Evolutionary conservation across 2,797 vertebrate species (phyloP).

Genomic region (Scolopax bukidnonensis): DNA sequence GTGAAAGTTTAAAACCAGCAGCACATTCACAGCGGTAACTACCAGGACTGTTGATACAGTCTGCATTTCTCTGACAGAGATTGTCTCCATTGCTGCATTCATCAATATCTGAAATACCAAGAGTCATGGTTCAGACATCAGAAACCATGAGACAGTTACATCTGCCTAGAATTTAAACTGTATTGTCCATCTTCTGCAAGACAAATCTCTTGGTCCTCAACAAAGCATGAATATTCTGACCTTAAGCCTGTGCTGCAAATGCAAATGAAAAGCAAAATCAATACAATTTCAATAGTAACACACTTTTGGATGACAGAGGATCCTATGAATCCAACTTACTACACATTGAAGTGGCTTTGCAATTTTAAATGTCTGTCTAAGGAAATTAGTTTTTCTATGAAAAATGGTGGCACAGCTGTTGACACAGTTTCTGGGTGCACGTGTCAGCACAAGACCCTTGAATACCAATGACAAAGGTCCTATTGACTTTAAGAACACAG

Average conservation of each 20-base stretch:
- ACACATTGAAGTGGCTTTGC: not conserved
- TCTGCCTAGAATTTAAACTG: not conserved
- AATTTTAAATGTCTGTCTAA: not conserved
- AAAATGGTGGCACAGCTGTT: not conserved
- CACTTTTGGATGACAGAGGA: not conserved
- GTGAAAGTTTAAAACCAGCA: conserved; percentile 83
- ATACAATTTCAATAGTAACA: not conserved
- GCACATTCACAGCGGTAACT: conserved; percentile 88
- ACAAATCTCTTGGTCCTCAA: not conserved
- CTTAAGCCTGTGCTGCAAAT: not conserved
- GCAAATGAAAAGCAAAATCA: not conserved
- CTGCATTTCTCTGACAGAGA: conserved; percentile 85
- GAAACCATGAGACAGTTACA: not conserved
- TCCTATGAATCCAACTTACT: accelerated
- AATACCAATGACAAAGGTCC: not conserved
- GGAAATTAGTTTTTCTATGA: not conserved
- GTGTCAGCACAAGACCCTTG: not conserved
- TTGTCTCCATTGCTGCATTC: conserved; percentile 84
- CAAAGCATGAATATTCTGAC: not conserved
- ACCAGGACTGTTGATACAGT: conserved; percentile 87
- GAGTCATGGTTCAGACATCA: not conserved
- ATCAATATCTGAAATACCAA: conserved; percentile 81
- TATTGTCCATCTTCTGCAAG: not conserved
- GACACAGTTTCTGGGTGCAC: not conserved
- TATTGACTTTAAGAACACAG: not conserved